These are phyloP conservation scores for Acipenser transmontanus DNA, from an alignment of 2,797 vertebrate genomes.

Conservation along the genomic window DNA sequence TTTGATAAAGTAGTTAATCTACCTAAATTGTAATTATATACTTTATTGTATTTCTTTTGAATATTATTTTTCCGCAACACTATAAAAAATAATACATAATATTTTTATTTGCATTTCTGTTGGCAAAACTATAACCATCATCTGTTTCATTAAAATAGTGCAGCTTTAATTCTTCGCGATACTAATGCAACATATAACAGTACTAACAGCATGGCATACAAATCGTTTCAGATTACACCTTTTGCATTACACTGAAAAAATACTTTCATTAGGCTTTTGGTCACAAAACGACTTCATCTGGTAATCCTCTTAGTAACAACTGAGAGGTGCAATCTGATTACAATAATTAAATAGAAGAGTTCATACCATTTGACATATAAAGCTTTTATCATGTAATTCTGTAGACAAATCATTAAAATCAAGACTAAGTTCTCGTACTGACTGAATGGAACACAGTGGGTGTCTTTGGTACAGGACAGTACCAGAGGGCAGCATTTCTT, in stretches of 20 bases:
- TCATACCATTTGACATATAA: slow-evolving; percentile 1
- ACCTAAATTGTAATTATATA: too few relatives aligned
- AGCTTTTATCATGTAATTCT: slow-evolving; percentile 3
- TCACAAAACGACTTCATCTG: too few relatives aligned
- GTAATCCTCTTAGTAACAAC: neutral
- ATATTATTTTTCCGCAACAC: too few relatives aligned
- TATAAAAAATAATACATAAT: too few relatives aligned
- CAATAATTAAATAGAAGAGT: slow-evolving; percentile 9
- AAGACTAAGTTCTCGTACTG: too few relatives aligned
- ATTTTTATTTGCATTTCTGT: too few relatives aligned
- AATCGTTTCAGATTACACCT: slow-evolving; percentile 3
- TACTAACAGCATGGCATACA: slow-evolving; percentile 6
- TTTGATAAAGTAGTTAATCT: too few relatives aligned
- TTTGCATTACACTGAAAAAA: neutral
- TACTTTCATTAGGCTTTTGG: neutral
- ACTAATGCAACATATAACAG: neutral
- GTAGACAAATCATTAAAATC: slow-evolving; percentile 3
- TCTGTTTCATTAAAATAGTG: neutral
- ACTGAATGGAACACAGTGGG: too few relatives aligned
- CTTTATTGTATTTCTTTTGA: too few relatives aligned
- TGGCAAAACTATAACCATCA: too few relatives aligned
- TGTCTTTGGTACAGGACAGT: too few relatives aligned
- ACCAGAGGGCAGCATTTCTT: too few relatives aligned
- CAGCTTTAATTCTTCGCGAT: neutral
- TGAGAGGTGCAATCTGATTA: slow-evolving; percentile 17